Percentiles rank a stretch among this genome's conserved stretches.
Conservation (phyloP, 2,113 vertebrate species). For the Poecilia latipinna region DNA sequence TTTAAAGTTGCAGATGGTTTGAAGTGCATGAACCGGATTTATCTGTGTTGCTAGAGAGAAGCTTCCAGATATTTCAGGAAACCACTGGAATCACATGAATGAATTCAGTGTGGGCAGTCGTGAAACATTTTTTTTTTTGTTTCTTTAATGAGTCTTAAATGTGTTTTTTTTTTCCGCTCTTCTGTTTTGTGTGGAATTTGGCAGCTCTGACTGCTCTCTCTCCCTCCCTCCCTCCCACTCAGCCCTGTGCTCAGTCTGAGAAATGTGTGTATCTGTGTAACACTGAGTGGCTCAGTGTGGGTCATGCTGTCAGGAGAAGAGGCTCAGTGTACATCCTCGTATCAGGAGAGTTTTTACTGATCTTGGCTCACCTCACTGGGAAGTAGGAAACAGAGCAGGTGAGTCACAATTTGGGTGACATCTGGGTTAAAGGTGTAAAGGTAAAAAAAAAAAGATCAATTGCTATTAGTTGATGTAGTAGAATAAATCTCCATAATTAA, state of each 20-base stretch:
- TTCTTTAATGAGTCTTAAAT: constrained; percentile 50
- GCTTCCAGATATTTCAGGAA: constrained; percentile 17
- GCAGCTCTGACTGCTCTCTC: constrained; percentile 52
- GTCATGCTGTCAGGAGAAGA: constrained; percentile 47
- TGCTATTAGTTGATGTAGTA: not conserved
- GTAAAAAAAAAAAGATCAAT: not conserved
- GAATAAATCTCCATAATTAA: no score
- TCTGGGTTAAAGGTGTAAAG: not conserved
- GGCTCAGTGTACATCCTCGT: constrained; percentile 26
- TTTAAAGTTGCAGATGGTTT: constrained; percentile 7
- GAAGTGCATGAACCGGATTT: not conserved
- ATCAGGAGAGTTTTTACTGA: constrained; percentile 19
- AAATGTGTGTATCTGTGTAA: constrained; percentile 43
- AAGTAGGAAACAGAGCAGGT: constrained; percentile 40
- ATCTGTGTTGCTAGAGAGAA: constrained; percentile 25
- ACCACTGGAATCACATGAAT: constrained; percentile 44
- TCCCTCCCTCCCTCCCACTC: constrained; percentile 48
- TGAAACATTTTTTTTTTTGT: constrained; percentile 46
- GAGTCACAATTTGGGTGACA: constrained; percentile 19
- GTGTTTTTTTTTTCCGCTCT: constrained; percentile 37
- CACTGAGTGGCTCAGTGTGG: constrained; percentile 62
- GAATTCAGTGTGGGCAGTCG: constrained; percentile 23
- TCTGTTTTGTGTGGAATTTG: constrained; percentile 73
- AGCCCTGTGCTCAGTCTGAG: constrained; percentile 25
- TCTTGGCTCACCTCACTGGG: constrained; percentile 17